Conservation (phyloP, 2,797 vertebrate species). For the Trachurus trachurus region DNA sequence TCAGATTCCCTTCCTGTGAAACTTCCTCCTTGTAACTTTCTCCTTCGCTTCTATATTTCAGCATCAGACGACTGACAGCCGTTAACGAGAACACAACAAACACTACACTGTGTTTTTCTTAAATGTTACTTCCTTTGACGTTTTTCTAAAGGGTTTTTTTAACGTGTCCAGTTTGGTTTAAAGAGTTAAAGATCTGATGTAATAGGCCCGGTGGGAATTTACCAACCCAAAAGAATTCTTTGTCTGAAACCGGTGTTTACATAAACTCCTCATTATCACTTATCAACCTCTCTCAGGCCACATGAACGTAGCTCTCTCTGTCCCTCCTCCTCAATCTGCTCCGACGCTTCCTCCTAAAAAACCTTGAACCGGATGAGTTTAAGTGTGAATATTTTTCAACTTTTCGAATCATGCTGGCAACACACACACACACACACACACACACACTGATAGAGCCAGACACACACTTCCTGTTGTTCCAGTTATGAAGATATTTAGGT, state of each 20-base stretch:
- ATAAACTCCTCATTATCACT: neutral
- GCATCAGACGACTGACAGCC: neutral
- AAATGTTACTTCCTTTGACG: too few relatives aligned
- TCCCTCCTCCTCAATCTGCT: neutral
- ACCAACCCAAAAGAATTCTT: neutral
- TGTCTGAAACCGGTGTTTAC: constrained; percentile 2
- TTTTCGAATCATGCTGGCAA: neutral
- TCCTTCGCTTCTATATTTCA: neutral
- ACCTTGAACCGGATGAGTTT: constrained; percentile 5
- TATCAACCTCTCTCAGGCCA: neutral
- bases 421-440: constrained; percentile 2
- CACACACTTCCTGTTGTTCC: constrained; percentile 45
- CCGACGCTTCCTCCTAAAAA: neutral
- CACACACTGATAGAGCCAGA: neutral
- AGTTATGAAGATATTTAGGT: constrained; percentile 75
- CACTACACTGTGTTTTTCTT: too few relatives aligned
- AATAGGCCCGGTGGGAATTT: neutral
- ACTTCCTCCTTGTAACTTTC: neutral
- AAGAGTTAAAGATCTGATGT: neutral
- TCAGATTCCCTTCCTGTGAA: neutral
- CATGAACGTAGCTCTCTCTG: neutral
- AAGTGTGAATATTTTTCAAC: constrained; percentile 4
- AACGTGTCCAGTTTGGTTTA: neutral
- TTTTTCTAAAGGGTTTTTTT: neutral
- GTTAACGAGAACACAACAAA: too few relatives aligned